Conservation (phyloP, 2,113 vertebrate species). For the Saccopteryx bilineata region DNA sequence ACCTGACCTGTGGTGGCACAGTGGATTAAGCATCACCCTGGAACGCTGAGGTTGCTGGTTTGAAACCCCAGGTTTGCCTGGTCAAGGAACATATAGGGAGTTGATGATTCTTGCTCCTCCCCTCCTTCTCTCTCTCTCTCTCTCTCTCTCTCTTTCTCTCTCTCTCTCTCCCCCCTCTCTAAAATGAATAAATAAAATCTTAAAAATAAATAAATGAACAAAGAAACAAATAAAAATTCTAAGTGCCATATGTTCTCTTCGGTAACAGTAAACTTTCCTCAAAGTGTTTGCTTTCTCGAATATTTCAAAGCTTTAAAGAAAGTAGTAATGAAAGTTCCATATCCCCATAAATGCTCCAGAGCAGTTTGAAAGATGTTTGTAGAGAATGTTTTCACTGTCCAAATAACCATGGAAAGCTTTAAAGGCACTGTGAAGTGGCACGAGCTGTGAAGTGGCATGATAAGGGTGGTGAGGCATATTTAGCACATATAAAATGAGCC, state of each 20-base stretch:
- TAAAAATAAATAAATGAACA: background rate
- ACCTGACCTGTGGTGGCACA: too few species aligned
- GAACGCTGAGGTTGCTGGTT: too few species aligned
- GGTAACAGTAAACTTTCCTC: slow-evolving; percentile 66
- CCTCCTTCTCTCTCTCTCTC: too few species aligned
- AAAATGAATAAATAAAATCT: too few species aligned
- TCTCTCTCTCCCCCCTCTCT: too few species aligned
- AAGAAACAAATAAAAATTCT: slow-evolving; percentile 40
- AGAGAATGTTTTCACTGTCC: slow-evolving; percentile 68
- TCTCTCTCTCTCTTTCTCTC: too few species aligned
- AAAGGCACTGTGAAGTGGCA: slow-evolving; percentile 65
- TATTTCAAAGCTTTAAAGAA: slow-evolving; percentile 69
- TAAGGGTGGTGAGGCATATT: slow-evolving; percentile 73
- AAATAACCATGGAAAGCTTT: slow-evolving; percentile 70
- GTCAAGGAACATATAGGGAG: too few species aligned
- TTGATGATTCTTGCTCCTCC: too few species aligned
- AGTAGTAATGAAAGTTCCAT: slow-evolving; percentile 55
- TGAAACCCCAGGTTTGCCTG: too few species aligned
- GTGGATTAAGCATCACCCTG: too few species aligned
- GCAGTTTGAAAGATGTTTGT: slow-evolving; percentile 67
- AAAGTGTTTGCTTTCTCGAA: slow-evolving; percentile 63
- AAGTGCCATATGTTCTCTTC: slow-evolving; percentile 18
- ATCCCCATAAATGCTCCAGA: slow-evolving; percentile 66
- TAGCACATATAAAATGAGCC: slow-evolving; percentile 64
- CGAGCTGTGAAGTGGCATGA: slow-evolving; percentile 70